Evolutionary conservation across 1,140 invertebrate genomes (phyloP).

Genomic region (Drosophila baimaii): DNA sequence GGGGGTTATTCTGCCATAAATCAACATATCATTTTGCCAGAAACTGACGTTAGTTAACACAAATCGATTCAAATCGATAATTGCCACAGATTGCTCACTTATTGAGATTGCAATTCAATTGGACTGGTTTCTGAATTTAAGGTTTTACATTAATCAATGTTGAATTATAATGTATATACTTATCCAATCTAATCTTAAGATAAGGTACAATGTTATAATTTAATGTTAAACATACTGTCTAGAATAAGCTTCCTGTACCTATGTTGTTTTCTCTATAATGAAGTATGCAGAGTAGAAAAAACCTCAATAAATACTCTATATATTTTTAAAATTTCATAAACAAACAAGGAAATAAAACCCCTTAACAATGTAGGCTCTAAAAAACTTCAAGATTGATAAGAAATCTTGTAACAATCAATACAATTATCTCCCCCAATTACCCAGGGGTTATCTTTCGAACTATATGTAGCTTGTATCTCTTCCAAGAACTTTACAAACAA

Average conservation of each 20-base stretch:
- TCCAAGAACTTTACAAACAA: conserved; percentile 10
- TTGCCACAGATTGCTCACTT: background rate
- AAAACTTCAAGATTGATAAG: background rate
- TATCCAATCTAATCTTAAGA: background rate
- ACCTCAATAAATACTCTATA: too few species aligned
- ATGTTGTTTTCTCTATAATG: too few species aligned
- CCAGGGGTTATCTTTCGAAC: background rate
- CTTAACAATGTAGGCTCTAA: too few species aligned
- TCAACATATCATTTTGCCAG: background rate
- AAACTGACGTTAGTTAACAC: conserved; percentile 3
- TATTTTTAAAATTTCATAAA: background rate
- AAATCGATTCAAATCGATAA: conserved; percentile 10
- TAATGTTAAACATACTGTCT: too few species aligned
- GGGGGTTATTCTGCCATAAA: background rate
- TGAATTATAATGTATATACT: background rate
- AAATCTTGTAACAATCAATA: background rate
- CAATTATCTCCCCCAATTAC: background rate
- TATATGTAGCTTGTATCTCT: background rate
- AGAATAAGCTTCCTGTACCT: background rate
- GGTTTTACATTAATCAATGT: background rate
- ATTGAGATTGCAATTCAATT: background rate
- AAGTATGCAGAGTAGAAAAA: too few species aligned
- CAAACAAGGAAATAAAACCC: background rate
- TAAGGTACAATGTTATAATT: too few species aligned
- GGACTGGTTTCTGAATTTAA: background rate